Evolutionary conservation across 2,888 invertebrate genomes (phyloP), one percentile per base, ranked within the genome.

Genomic region (Lycia hirtaria): DNA sequence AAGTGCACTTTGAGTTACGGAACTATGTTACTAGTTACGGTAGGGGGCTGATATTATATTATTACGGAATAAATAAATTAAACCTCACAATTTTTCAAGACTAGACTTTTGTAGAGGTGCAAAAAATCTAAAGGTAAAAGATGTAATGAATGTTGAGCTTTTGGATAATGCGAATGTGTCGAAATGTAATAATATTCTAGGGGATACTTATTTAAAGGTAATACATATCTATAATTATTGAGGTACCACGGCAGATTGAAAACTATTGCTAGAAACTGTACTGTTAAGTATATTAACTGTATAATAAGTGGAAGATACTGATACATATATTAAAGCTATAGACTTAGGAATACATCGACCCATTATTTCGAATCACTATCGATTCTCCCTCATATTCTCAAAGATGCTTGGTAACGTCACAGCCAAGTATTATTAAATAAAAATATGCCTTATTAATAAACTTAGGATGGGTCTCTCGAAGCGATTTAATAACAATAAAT

Each of bases 1-100:
- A 92, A 92, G 92, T 91, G 92, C 92, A 92, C 92, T 92, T 92
- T 84, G 82, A 87, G 72, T 86, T 88, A 88, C 72, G 89, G 90
- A 91, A 90, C 91, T 89, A 90, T 86, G 72, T 78, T 81, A 79
- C 74, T 80, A 82, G 75, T 81, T 69, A 73, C 64, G 68, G 75
- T 75, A 71, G 67, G 61, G 28, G 17, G 17, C 15, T 17, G 17
- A 1, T 41, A 12, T 22, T 19, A 19, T 37, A 9, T 9, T 7
- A 22, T 14, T 37, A 4, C 1, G 9, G 17, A 26, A 26, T 15
- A 15, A 17, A 17, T 17, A 17, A 30, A 30, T 30, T n/a, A 12
- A n/a, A 12, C 10, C 12, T 10, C 12, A 12, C 10, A 10, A 12
- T 4, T n/a, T 30, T 30, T 12, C 5, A 0, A 26, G 9, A n/a